phyloP scores from a whole-genome alignment of 92 coral and sea anemone genomes.

The Palythoa caribaeorum region DNA sequence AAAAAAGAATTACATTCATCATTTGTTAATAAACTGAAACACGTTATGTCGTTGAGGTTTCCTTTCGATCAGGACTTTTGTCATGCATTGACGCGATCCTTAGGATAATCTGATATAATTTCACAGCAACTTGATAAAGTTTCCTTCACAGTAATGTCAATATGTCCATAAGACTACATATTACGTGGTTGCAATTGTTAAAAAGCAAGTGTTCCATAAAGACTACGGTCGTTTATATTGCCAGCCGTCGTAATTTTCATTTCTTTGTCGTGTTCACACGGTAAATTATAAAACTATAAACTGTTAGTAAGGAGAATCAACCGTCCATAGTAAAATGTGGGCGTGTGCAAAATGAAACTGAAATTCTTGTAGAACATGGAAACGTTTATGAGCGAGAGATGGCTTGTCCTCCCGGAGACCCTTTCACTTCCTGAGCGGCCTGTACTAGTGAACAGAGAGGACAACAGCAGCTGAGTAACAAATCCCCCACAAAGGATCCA shows the following conservation, averaged over 20 bases:
- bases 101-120: too few relatives aligned
- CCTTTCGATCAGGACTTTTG: too few relatives aligned
- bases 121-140: too few relatives aligned
- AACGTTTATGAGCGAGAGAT: slow-evolving; percentile 73
- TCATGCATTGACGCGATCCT: too few relatives aligned
- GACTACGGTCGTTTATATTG: too few relatives aligned
- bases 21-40: too few relatives aligned
- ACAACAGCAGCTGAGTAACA: slow-evolving; percentile 80
- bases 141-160: too few relatives aligned
- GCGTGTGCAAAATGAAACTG: slow-evolving; percentile 13
- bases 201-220: too few relatives aligned
- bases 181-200: too few relatives aligned
- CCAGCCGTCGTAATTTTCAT: neutral
- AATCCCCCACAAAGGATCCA: slow-evolving; percentile 81
- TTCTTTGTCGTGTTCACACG: neutral
- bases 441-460: slow-evolving; percentile 89
- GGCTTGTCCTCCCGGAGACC: slow-evolving; percentile 75
- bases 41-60: too few relatives aligned
- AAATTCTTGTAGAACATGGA: neutral
- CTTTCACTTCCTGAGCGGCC: slow-evolving; percentile 92
- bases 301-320: neutral
- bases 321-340: neutral
- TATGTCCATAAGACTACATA: too few relatives aligned
- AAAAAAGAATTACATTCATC: too few relatives aligned
- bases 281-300: neutral